Evolutionary conservation across 2,113 vertebrate species (phyloP).

Genomic region (Ellobius talpinus): DNA sequence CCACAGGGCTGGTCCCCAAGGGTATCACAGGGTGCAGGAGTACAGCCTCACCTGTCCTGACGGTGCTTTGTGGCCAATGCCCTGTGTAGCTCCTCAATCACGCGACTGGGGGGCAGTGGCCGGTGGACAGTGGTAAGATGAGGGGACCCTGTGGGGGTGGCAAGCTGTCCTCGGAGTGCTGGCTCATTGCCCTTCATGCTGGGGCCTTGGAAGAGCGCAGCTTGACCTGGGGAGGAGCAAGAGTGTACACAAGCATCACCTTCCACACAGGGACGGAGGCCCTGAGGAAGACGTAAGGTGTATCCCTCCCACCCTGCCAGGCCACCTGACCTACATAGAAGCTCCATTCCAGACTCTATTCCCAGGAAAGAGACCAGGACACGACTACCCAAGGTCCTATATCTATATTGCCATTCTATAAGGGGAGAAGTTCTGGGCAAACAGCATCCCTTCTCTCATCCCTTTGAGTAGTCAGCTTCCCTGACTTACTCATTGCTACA

Average conservation of each 20-base stretch:
- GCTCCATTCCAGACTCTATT: neutral
- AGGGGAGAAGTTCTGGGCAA: too few species aligned
- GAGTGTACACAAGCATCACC: conserved; percentile 86
- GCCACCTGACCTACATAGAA: fast-evolving
- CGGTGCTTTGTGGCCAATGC: conserved; percentile 96
- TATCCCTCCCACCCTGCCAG: fast-evolving
- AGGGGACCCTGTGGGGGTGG: conserved; percentile 94
- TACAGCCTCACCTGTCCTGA: conserved; percentile 92
- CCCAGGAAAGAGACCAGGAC: fast-evolving
- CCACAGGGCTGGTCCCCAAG: fast-evolving
- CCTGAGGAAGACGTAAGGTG: conserved; percentile 34
- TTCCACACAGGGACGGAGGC: conserved; percentile 88
- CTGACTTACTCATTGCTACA: fast-evolving
- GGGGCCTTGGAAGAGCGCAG: conserved; percentile 85
- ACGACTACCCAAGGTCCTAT: neutral
- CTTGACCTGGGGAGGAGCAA: conserved; percentile 89
- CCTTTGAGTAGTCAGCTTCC: fast-evolving
- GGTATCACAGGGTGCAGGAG: fast-evolving
- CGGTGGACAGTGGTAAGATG: conserved; percentile 91
- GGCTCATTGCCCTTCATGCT: conserved; percentile 86
- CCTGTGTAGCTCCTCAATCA: conserved; percentile 97
- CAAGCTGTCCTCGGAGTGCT: conserved; percentile 89
- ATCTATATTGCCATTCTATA: fast-evolving
- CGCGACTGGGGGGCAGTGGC: conserved; percentile 95
- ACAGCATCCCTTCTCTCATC: neutral